Base-by-base conservation (phyloP, 2,888 invertebrate species). In the Muschampia plurimacula region DNA sequence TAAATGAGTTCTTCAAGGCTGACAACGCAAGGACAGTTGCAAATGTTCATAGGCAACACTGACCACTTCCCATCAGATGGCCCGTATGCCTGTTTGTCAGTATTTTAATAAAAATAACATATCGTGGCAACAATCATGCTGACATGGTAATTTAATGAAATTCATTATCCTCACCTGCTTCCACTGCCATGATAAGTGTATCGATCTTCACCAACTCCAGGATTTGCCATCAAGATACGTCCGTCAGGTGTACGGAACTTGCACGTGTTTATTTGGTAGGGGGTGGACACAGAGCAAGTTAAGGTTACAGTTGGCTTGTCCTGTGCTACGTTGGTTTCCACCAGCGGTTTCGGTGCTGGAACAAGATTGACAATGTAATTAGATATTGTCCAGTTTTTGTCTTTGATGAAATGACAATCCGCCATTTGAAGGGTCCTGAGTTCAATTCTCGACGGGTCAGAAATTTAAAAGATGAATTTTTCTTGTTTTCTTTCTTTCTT, bases 221-320 rank as follows among this genome's bases (percentile, higher is more conserved):
- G 82, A 9, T 80, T 78, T 0, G 89, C 89, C 13, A 93, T 75
- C 5, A 92, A 80, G 7, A 89, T 78, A 1, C 78, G 80, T 2
- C 89, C 89, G 0, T 75, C 73, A 0, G 92, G 89, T 46, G 86
- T 82, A 0, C 89, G 84, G 86, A 93, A 93, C 79, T 88, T 86
- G 82, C 93, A 93, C 2, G 85, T 78, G 1, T 75, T 77, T 1
- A 91, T 75, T 1, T 79, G 69, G 4, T 84, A 74, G 1, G 79
- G 68, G 6, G 77, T 80, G 5, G 81, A 75, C 9, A 93, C 80
- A 1, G 83, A 80, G 76, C 93, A 94, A 0, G 85, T 76, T n/a
- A 93, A 74, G 1, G 81, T 74, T 0, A 91, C 81, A 0, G 79
- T 75, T 0, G 87, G 84, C 13, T 80, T 81, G 8, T 81, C 69